phyloP scores from a whole-genome alignment of 1,140 invertebrate species.

The Sitobion miscanthi region DNA sequence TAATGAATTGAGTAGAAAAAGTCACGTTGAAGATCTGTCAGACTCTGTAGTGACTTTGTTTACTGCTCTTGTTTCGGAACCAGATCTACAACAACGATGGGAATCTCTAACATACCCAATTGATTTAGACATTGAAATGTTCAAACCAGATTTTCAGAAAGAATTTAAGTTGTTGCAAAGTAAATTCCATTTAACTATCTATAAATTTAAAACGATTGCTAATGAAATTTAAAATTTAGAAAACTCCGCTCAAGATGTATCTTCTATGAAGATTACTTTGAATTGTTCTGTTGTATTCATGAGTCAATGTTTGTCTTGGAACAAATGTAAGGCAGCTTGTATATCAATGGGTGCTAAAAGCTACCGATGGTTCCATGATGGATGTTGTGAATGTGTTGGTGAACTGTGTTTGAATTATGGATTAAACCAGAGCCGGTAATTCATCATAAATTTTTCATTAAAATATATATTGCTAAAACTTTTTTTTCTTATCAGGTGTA shows the following conservation, averaged over 20 bases:
- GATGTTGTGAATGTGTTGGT: slow-evolving; percentile 93
- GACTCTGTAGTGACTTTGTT: slow-evolving; percentile 85
- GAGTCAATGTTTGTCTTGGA: slow-evolving; percentile 86
- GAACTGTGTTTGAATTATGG: slow-evolving; percentile 90
- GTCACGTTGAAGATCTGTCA: slow-evolving; percentile 84
- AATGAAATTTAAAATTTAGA: slow-evolving; percentile 63
- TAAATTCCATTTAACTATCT: slow-evolving; percentile 62
- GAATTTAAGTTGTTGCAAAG: slow-evolving; percentile 66
- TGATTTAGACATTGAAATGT: slow-evolving; percentile 69
- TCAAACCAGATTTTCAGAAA: slow-evolving; percentile 68
- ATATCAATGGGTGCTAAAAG: slow-evolving; percentile 77
- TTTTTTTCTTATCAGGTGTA: slow-evolving; percentile 20
- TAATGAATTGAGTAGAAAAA: slow-evolving; percentile 75
- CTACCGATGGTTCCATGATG: slow-evolving; percentile 93
- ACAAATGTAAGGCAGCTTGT: slow-evolving; percentile 83
- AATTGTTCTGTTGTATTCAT: slow-evolving; percentile 95
- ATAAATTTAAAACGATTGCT: background rate
- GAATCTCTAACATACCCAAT: slow-evolving; percentile 79
- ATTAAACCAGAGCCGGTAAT: slow-evolving; percentile 80
- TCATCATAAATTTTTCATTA: background rate
- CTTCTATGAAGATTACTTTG: slow-evolving; percentile 71
- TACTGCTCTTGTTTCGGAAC: slow-evolving; percentile 78
- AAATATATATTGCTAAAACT: background rate
- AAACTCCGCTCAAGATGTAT: slow-evolving; percentile 69
- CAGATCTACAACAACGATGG: slow-evolving; percentile 77